Percentiles rank a stretch among this genome's conserved stretches.
phyloP scores from a whole-genome alignment of 1,140 invertebrate species.

The Sminthurinus signatus region DNA sequence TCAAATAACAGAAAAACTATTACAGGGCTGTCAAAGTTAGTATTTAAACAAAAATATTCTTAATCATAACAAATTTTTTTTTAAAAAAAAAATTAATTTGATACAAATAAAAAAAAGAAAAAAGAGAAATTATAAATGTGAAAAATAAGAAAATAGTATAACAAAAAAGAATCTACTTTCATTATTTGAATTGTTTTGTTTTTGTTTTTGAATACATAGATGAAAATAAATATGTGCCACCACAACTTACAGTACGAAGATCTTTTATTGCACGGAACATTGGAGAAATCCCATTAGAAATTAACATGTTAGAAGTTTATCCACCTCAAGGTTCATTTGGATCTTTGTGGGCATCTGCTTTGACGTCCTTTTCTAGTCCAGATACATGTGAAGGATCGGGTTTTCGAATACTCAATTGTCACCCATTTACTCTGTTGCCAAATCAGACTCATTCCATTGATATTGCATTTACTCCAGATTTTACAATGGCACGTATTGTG shows the following conservation, averaged over 20 bases:
- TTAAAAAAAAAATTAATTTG: not conserved
- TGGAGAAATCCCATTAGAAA: conserved; percentile 69
- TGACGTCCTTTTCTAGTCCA: conserved; percentile 61
- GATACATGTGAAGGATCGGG: conserved; percentile 76
- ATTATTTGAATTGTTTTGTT: too few relatives aligned
- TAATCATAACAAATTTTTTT: conserved; percentile 34
- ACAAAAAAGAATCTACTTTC: too few relatives aligned
- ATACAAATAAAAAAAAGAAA: too few relatives aligned
- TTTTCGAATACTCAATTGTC: conserved; percentile 76
- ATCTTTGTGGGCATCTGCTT: conserved; percentile 26
- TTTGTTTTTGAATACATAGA: conserved; percentile 45
- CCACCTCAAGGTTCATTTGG: conserved; percentile 37
- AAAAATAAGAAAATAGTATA: too few relatives aligned
- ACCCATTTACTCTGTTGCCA: conserved; percentile 68
- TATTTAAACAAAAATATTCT: too few relatives aligned
- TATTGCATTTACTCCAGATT: conserved; percentile 88
- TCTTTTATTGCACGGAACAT: conserved; percentile 83
- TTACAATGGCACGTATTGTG: conserved; percentile 72
- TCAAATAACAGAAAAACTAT: conserved; percentile 74
- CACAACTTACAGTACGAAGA: conserved; percentile 70
- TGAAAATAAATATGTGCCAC: conserved; percentile 52
- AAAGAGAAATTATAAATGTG: not conserved
- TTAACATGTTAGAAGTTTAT: conserved; percentile 32
- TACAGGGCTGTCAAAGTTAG: conserved; percentile 71
- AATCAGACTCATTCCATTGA: conserved; percentile 80